Conservation (phyloP, 30 jellyfish, hydroid and myxozoan genomes). For the Pseudorhiza aurosa region DNA sequence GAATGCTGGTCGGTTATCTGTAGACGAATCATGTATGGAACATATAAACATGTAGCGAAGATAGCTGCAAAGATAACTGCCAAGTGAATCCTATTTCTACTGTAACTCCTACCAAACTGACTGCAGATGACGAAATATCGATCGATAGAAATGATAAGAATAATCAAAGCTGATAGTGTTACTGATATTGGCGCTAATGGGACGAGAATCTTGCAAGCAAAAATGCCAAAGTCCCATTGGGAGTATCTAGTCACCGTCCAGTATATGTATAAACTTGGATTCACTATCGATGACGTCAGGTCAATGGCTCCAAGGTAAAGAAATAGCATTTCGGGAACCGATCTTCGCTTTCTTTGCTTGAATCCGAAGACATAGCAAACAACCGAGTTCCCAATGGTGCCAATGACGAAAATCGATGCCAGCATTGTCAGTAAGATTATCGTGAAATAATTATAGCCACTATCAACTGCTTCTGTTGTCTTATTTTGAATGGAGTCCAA, state of each 20-base stretch:
- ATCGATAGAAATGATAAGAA: constrained; percentile 83
- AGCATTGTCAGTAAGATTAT: constrained; percentile 38
- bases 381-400: constrained; percentile 84
- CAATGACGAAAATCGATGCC: constrained; percentile 70
- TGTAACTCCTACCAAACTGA: constrained; percentile 79
- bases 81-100: constrained; percentile 33
- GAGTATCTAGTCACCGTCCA: constrained; percentile 71
- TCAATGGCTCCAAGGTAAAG: constrained; percentile 79
- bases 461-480: neutral
- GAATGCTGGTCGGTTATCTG: constrained; percentile 2
- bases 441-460: constrained; percentile 32
- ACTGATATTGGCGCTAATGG: constrained; percentile 83
- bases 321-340: constrained; percentile 87
- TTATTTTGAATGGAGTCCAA: neutral
- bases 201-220: constrained; percentile 85
- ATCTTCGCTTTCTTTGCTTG: constrained; percentile 49
- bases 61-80: constrained; percentile 44
- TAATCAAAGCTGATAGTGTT: constrained; percentile 82
- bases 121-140: constrained; percentile 75
- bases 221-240: constrained; percentile 89
- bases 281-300: constrained; percentile 73
- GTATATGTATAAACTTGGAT: constrained; percentile 76
- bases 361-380: constrained; percentile 85
- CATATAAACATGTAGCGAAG: constrained; percentile 46
- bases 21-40: constrained; percentile 51